phyloP scores from a whole-genome alignment of 2,797 vertebrate species.

The Florisuga fusca region DNA sequence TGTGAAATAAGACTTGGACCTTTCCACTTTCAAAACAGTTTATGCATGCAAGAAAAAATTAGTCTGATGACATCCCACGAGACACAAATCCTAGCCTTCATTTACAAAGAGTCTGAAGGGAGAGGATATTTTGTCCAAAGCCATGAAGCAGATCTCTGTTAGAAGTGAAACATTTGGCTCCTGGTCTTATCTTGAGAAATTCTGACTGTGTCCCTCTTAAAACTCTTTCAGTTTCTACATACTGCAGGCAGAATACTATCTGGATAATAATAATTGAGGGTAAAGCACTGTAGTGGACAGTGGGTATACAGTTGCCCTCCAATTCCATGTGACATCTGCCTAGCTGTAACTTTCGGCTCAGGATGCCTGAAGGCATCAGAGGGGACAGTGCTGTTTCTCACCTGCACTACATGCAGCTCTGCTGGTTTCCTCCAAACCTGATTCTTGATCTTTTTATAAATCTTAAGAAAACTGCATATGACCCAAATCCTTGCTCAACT shows the following conservation, averaged over 20 bases:
- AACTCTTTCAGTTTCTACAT: slow-evolving; percentile 8
- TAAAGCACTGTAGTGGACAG: background rate
- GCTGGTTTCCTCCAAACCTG: background rate
- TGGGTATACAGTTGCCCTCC: background rate
- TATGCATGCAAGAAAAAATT: background rate
- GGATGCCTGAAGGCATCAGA: background rate
- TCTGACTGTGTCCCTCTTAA: background rate
- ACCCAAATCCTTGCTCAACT: background rate
- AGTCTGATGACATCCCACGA: background rate
- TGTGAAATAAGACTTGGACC: background rate
- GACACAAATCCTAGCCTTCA: background rate
- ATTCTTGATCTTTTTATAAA: background rate
- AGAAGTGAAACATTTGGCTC: background rate
- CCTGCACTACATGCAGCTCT: background rate
- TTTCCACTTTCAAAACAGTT: background rate
- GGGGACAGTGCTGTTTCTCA: background rate
- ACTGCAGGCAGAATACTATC: background rate
- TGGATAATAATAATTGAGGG: background rate
- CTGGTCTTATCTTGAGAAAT: background rate
- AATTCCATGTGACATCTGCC: background rate
- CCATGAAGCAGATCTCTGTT: background rate
- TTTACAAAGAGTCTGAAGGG: slow-evolving; percentile 14
- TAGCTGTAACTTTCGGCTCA: background rate
- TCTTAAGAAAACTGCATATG: background rate
- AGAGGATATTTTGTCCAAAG: background rate